Base-by-base conservation (phyloP, 2,797 vertebrate species). In the Ambastaia sidthimunki region DNA sequence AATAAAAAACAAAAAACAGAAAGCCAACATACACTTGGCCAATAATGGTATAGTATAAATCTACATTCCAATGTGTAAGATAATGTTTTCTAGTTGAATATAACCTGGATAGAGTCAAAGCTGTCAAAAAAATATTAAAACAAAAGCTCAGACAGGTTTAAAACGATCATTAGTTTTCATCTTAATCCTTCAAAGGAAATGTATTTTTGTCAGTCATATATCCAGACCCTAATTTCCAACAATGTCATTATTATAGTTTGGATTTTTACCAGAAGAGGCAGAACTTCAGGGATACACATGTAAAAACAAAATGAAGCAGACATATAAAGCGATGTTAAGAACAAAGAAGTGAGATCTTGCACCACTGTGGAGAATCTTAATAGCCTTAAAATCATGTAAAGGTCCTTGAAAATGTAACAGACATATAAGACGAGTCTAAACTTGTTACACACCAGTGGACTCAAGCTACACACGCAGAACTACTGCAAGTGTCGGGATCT, bases 91-190 rank as follows among this genome's bases (percentile, higher is more conserved):
- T 94, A 94, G 92, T 89, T 92, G 87, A 93, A 89, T 92, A 91
- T 92, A 96, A 94, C 94, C 94, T 91, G 91, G 86, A 88, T 94
- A 96, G 93, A 93, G 94, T 95, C 94, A 94, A 91, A 94, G 90
- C 93, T 91, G 82, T 83, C 89, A 84, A 85, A 85, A 37, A 85
- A 75, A 90, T 87, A 91, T 87, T 87, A 88, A 92, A 89, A 92
- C 81, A 90, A 87, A 87, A 89, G 41, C 78, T 89, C 78, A 89
- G 90, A 90, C 83, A 91, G 85, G 88, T 80, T 86, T 85, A 44
- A 69, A 54, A 71, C 0, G 7, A 34, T 60, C 31, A 65, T 50
- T 44, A 15, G 15, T 71, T 54, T 52, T 34, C 71, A 83, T 80
- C 77, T 84, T 63, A 74, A 75, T 76, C 87, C 87, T 86, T 90